Conservation (phyloP, 53 echinoderm and acorn worm species). For the Echinarachnius parma region DNA sequence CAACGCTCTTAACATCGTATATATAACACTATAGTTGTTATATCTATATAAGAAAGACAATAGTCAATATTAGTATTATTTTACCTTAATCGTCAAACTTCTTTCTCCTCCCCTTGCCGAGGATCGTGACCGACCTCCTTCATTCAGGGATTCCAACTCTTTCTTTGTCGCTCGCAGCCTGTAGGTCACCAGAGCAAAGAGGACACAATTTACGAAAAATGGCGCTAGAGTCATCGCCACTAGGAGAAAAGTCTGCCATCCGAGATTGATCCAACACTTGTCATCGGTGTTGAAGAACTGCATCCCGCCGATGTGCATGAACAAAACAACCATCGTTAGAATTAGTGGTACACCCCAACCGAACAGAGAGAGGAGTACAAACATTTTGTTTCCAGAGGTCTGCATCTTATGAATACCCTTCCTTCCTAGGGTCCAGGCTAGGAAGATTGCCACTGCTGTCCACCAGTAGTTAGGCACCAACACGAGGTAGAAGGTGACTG, state of each 20-base stretch:
- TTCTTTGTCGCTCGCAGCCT: not conserved
- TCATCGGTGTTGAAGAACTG: constrained; percentile 2
- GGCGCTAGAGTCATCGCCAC: not conserved
- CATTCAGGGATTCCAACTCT: not conserved
- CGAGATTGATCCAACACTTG: constrained; percentile 22
- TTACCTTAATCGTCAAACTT: too few relatives aligned
- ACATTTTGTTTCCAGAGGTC: not conserved
- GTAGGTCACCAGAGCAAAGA: constrained; percentile 25
- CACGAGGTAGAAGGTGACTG: constrained; percentile 15
- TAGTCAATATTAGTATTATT: too few relatives aligned
- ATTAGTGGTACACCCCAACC: constrained; percentile 25
- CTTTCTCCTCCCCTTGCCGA: too few relatives aligned
- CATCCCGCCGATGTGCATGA: not conserved
- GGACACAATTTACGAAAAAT: not conserved
- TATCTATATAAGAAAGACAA: too few relatives aligned
- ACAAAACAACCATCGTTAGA: not conserved
- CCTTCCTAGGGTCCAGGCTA: constrained; percentile 33
- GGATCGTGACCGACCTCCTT: too few relatives aligned
- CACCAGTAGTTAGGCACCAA: constrained; percentile 37
- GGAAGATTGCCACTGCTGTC: constrained; percentile 28
- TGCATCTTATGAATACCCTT: constrained; percentile 26
- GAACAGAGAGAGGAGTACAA: constrained; percentile 17
- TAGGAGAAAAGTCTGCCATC: constrained; percentile 13
- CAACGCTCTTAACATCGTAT: too few relatives aligned
- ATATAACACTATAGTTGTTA: too few relatives aligned